Base-by-base conservation (phyloP, 35 echinoderm and acorn worm species). In the Holothuria glaberrima region DNA sequence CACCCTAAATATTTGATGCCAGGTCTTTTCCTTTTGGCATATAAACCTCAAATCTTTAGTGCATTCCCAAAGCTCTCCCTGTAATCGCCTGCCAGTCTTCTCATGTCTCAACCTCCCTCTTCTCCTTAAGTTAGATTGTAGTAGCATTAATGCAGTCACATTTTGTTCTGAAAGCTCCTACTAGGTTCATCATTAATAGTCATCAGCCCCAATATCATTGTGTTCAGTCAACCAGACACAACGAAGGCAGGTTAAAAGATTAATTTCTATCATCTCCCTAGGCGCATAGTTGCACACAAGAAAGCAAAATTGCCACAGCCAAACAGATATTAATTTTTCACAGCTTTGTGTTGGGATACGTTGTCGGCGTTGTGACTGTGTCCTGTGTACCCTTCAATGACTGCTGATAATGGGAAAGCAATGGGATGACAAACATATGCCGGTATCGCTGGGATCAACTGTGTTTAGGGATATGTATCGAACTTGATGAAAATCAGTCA, bases 271-370 rank as follows among this genome's bases (percentile, higher is more conserved):
- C 74, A 48, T 45, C 41, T 78, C 74, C 74, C 74, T 41, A 78
- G 74, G 74, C 74, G 74, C 74, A 78, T 78, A 78, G 6, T 78
- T 78, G 74, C 74, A 78, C 74, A 78, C 74, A 78, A 78, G 74
- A 78, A 48, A 78, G 44, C n/a, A 78, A 78, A 78, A 78, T 77
- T 78, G 74, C 74, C 74, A 78, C 74, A 78, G 74, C 74, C 74
- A 78, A 78, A 78, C 74, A 78, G 74, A 78, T 78, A 78, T 78
- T 78, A 78, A 78, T 78, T 78, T 78, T 78, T 78, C 74, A 78
- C 74, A 78, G 74, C 74, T 78, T 78, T 78, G 74, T 78, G 74
- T 78, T 78, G 50, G 50, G 50, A 54, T 12, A 54, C 5, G 16
- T 54, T 54, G 44, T 46, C 44, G 50, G 50, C 12, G 50, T 54